Evolutionary conservation across 2,113 vertebrate genomes (phyloP).

Genomic region (Paraplagusia blochii): DNA sequence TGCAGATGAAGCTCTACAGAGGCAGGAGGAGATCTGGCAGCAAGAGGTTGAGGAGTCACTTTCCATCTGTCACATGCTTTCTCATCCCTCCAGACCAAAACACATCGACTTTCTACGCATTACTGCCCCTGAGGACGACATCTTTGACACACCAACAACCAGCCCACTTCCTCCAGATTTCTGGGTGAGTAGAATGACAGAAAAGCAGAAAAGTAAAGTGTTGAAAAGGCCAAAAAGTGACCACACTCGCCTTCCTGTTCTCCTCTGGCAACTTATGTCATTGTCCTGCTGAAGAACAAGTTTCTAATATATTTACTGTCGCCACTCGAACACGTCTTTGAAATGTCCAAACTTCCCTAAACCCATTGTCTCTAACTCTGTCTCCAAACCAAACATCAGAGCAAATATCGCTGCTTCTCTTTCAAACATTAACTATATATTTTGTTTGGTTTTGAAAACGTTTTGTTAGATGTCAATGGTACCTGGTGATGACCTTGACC

Average conservation of each 20-base stretch:
- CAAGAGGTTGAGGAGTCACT: constrained; percentile 64
- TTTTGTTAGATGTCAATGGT: too few species aligned
- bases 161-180: constrained; percentile 23
- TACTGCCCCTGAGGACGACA: constrained; percentile 56
- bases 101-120: constrained; percentile 61
- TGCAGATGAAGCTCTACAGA: constrained; percentile 57
- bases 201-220: not conserved
- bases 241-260: not conserved
- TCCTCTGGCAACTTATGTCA: too few species aligned
- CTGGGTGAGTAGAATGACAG: constrained; percentile 38
- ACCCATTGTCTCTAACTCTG: too few species aligned
- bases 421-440: too few species aligned
- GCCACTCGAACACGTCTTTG: too few species aligned
- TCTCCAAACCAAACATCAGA: too few species aligned
- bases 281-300: too few species aligned
- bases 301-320: too few species aligned
- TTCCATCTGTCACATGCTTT: constrained; percentile 41
- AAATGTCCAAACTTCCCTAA: not conserved
- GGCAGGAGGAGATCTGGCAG: constrained; percentile 63
- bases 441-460: too few species aligned
- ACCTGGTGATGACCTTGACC: not conserved
- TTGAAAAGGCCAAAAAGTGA: not conserved
- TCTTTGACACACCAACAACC: constrained; percentile 30
- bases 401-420: too few species aligned
- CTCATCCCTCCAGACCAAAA: constrained; percentile 51